A percentile compares a stretch with the other conserved stretches of the same genome.
Evolutionary conservation across 2,113 vertebrate species (phyloP).

Genomic region (Shinisaurus crocodilurus): DNA sequence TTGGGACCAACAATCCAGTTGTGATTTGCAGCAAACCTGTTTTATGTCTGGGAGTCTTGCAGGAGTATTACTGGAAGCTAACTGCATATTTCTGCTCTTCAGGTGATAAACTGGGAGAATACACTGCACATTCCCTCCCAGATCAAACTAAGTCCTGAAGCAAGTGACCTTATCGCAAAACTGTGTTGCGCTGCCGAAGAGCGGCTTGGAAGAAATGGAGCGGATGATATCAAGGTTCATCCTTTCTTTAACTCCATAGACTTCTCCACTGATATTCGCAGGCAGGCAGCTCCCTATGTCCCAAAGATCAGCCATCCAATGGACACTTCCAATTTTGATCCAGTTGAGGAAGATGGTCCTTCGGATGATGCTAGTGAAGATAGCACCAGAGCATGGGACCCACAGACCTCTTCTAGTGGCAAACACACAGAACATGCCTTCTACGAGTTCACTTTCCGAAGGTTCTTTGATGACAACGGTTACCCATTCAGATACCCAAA

Average conservation of each 20-base stretch:
- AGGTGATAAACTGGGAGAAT: constrained; percentile 99
- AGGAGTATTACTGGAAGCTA: not conserved
- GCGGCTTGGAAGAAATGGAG: constrained; percentile 90
- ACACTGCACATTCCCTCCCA: constrained; percentile 95
- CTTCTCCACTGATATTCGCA: constrained; percentile 93
- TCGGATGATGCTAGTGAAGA: constrained; percentile 89
- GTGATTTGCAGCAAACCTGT: not conserved
- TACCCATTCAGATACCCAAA: constrained; percentile 96
- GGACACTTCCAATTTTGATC: constrained; percentile 99
- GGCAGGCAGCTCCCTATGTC: constrained; percentile 92
- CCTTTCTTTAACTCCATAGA: constrained; percentile 90
- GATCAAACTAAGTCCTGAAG: constrained; percentile 91
- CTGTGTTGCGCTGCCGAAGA: constrained; percentile 94
- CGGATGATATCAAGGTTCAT: constrained; percentile 94
- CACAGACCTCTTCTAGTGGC: constrained; percentile 82
- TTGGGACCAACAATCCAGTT: not conserved
- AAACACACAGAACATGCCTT: constrained; percentile 97
- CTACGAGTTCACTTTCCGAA: constrained; percentile 97
- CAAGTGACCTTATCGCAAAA: constrained; percentile 91
- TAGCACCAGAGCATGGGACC: constrained; percentile 88
- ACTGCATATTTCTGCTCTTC: constrained; percentile 44
- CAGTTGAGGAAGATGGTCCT: constrained; percentile 92
- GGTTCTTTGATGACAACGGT: constrained; percentile 97
- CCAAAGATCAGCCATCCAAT: constrained; percentile 97
- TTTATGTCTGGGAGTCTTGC: not conserved